Evolutionary conservation across 2,113 vertebrate species (phyloP).

Genomic region (Ptychochromis oligacanthus): DNA sequence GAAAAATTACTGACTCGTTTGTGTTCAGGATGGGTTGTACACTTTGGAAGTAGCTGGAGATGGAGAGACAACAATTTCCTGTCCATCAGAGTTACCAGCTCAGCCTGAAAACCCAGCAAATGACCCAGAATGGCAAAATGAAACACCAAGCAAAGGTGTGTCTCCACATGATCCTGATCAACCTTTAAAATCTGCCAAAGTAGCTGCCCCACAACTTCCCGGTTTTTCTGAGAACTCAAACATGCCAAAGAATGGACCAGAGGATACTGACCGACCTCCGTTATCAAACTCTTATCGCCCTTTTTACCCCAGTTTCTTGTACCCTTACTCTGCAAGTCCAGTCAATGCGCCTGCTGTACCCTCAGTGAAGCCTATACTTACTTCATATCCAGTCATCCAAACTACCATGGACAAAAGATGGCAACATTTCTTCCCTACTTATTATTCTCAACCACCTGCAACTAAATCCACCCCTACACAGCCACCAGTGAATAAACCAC

Average conservation of each 20-base stretch:
- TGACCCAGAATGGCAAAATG: not conserved
- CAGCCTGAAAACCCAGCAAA: not conserved
- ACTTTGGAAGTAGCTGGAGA: conserved; percentile 60
- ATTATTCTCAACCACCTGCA: not conserved
- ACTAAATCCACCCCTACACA: not conserved
- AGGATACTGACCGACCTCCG: too few species aligned
- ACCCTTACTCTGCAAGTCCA: not conserved
- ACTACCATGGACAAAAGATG: not conserved
- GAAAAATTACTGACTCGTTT: not conserved
- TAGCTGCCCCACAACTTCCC: not conserved
- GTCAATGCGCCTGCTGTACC: not conserved
- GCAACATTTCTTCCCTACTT: not conserved
- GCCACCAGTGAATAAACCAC: not conserved
- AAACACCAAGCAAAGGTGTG: not conserved
- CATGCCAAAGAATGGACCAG: not conserved
- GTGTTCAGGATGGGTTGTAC: conserved; percentile 73
- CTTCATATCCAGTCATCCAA: not conserved
- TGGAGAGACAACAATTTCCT: conserved; percentile 58
- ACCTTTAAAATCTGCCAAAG: not conserved
- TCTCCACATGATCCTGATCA: not conserved
- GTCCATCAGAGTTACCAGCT: conserved; percentile 53
- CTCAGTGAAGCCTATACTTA: not conserved
- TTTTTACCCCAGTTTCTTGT: not conserved
- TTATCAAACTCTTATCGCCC: too few species aligned
- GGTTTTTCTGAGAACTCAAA: not conserved